phyloP scores from a whole-genome alignment of 2,888 invertebrate genomes.

The Acrocyrtus sp. region DNA sequence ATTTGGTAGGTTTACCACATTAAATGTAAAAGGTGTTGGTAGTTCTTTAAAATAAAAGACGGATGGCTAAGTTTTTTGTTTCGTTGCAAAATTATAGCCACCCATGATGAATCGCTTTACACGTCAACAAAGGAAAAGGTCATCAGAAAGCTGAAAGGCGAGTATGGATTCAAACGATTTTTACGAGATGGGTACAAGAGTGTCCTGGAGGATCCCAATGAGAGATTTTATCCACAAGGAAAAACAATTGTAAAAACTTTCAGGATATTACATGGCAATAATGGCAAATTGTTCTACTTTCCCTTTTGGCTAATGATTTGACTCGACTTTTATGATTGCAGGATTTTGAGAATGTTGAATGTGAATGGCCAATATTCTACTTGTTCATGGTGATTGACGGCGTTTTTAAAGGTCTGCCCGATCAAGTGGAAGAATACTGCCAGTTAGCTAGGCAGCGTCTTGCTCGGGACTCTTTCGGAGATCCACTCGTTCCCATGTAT shows the following conservation, averaged over 20 bases:
- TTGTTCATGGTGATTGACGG: constrained; percentile 97
- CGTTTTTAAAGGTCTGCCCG: constrained; percentile 84
- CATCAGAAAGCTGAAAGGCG: constrained; percentile 82
- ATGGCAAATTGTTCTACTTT: background rate
- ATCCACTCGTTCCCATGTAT: constrained; percentile 94
- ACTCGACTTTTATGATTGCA: constrained; percentile 64
- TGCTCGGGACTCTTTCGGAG: constrained; percentile 84
- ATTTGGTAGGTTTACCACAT: constrained; percentile 73
- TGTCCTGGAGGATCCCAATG: constrained; percentile 82
- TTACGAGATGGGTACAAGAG: constrained; percentile 94
- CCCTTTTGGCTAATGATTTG: background rate
- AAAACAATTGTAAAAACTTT: constrained; percentile 78
- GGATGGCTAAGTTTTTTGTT: background rate
- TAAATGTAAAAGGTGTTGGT: background rate
- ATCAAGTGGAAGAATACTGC: constrained; percentile 94
- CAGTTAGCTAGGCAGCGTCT: constrained; percentile 83
- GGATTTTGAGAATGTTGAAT: constrained; percentile 95
- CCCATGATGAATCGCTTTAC: constrained; percentile 92
- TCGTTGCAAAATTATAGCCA: constrained; percentile 65
- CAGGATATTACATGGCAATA: background rate
- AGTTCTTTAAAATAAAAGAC: background rate
- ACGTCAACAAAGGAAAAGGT: constrained; percentile 88
- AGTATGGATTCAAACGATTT: constrained; percentile 93
- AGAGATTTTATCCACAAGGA: constrained; percentile 86
- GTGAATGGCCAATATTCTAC: constrained; percentile 98